Evolutionary conservation across 2,888 invertebrate species (phyloP).

Genomic region (Caenorhabditis sp.): DNA sequence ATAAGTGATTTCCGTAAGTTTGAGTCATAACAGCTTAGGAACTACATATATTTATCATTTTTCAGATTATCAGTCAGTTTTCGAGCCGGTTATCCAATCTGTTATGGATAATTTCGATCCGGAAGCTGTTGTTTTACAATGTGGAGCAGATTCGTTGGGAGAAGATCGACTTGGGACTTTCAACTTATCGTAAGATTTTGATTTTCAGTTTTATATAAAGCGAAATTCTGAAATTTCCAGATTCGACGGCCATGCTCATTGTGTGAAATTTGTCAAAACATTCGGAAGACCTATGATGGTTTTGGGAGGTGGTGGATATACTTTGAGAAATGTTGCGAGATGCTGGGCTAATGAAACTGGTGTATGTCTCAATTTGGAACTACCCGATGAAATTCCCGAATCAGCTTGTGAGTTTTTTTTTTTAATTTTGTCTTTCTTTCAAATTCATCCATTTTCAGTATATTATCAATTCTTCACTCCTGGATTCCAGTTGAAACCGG

Average conservation of each 20-base stretch:
- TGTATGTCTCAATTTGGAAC: constrained; percentile 87
- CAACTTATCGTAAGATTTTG: constrained; percentile 77
- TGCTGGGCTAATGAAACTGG: constrained; percentile 99
- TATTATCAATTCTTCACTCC: constrained; percentile 38
- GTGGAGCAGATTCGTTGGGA: constrained; percentile 96
- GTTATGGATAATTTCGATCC: constrained; percentile 96
- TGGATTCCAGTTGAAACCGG: constrained; percentile 5
- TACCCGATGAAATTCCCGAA: constrained; percentile 88
- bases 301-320: constrained; percentile 87
- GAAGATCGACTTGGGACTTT: constrained; percentile 95
- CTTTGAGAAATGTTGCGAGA: constrained; percentile 94
- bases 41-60: background rate
- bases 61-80: constrained; percentile 79
- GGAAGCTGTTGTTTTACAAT: constrained; percentile 90
- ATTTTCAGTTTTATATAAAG: background rate
- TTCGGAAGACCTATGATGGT: constrained; percentile 90
- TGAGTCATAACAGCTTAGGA: background rate
- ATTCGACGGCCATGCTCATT: constrained; percentile 77
- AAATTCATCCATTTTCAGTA: background rate
- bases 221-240: constrained; percentile 33
- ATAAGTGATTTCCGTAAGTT: constrained; percentile 82
- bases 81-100: constrained; percentile 85
- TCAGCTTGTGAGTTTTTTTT: constrained; percentile 47
- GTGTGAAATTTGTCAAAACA: constrained; percentile 92
- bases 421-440: background rate